phyloP scores from a whole-genome alignment of 2,113 vertebrate species.

The Sinocyclocheilus grahami region DNA sequence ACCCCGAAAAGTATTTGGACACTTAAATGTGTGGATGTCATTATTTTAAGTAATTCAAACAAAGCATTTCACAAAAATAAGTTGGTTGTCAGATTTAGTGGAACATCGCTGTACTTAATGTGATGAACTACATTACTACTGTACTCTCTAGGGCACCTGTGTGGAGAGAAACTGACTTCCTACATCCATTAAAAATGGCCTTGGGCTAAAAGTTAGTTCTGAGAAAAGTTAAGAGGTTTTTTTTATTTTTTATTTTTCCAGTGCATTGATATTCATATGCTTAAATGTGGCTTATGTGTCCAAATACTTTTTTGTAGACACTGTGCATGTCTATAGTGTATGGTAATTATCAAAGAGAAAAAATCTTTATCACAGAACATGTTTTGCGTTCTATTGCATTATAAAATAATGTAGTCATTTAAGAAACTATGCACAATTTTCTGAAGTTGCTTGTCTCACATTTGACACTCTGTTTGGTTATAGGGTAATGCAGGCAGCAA shows the following conservation, averaged over 20 bases:
- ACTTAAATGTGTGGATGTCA: neutral
- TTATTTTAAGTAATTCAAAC: neutral
- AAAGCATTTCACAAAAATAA: neutral
- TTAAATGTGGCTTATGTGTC: neutral
- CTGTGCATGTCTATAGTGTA: neutral
- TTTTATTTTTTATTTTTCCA: neutral
- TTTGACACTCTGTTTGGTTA: conserved; percentile 22
- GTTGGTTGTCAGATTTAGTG: neutral
- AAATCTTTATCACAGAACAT: too few species aligned
- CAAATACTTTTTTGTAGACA: too few species aligned
- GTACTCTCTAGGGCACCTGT: conserved; percentile 9
- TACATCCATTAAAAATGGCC: neutral
- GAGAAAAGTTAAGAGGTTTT: neutral
- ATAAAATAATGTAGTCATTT: too few species aligned
- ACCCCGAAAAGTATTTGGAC: neutral
- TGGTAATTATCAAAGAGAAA: too few species aligned
- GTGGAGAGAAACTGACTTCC: neutral
- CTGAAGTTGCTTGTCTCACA: too few species aligned
- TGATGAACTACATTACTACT: neutral
- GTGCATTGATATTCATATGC: neutral
- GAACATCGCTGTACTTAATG: neutral
- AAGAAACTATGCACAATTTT: too few species aligned
- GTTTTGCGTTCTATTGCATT: too few species aligned
- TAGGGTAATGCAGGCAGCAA: conserved; percentile 80
- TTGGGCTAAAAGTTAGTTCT: neutral